Evolutionary conservation across 2,797 vertebrate species (phyloP).

Genomic region (Platyrinchus mystaceus): DNA sequence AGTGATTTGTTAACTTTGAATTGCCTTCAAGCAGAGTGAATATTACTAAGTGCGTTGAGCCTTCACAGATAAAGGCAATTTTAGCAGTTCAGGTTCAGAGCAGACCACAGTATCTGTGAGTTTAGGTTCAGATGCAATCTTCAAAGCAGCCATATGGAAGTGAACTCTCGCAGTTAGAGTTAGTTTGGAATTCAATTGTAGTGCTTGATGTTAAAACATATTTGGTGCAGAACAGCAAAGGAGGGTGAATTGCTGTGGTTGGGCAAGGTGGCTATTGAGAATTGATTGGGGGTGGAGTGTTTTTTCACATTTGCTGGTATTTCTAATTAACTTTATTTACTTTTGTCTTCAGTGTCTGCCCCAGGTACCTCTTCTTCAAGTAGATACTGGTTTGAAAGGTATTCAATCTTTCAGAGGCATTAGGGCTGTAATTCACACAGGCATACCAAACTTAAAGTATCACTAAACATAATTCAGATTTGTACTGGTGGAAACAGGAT

Average conservation of each 20-base stretch:
- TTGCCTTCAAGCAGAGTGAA: not conserved
- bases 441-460: not conserved
- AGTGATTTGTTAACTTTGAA: not conserved
- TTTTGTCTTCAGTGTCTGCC: not conserved
- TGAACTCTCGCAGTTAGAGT: not conserved
- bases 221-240: not conserved
- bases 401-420: not conserved
- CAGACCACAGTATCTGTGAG: not conserved
- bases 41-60: not conserved
- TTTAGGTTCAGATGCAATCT: not conserved
- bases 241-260: not conserved
- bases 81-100: not conserved
- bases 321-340: not conserved
- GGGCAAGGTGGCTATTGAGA: not conserved
- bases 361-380: not conserved
- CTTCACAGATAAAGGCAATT: not conserved
- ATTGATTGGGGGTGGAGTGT: not conserved
- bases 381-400: not conserved
- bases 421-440: not conserved
- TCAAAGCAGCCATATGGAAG: not conserved
- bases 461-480: not conserved
- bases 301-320: not conserved
- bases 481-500: not conserved
- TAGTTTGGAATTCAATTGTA: not conserved
- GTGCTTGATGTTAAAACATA: not conserved